Percentiles rank a stretch among this genome's conserved stretches.
These are phyloP conservation scores for Trachymyrmex septentrionalis DNA, from an alignment of 1,140 invertebrate genomes.

Conservation along the genomic window DNA sequence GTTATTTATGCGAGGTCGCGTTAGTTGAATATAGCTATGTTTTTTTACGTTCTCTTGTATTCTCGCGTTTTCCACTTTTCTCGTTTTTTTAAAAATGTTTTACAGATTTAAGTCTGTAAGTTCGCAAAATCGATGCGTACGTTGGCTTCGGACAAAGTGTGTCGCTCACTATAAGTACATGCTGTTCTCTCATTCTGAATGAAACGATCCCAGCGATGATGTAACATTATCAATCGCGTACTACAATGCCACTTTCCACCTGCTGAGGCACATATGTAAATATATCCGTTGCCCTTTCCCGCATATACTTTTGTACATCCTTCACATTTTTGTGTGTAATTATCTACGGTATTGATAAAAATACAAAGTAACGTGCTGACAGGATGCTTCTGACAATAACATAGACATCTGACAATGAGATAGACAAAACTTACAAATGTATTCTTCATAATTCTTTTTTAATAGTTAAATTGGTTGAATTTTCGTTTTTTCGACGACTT, in stretches of 20 bases:
- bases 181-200: constrained; percentile 26
- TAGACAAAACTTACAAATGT: neutral
- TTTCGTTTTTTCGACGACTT: too few species aligned
- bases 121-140: neutral
- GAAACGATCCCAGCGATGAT: constrained; percentile 23
- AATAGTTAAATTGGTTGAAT: too few species aligned
- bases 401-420: neutral
- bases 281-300: constrained; percentile 23
- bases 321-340: neutral
- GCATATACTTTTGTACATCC: neutral
- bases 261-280: neutral
- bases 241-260: constrained; percentile 25
- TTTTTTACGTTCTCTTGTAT: neutral
- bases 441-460: too few species aligned
- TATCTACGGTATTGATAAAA: neutral
- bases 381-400: neutral
- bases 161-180: neutral
- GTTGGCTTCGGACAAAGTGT: neutral
- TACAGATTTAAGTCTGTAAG: neutral
- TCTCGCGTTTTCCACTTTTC: neutral
- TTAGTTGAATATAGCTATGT: neutral
- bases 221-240: constrained; percentile 21
- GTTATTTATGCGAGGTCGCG: constrained; percentile 33
- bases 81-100: neutral
- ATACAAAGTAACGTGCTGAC: neutral